Conservation (phyloP, 2,888 invertebrate genomes). For the Ornithoptera priamus region DNA sequence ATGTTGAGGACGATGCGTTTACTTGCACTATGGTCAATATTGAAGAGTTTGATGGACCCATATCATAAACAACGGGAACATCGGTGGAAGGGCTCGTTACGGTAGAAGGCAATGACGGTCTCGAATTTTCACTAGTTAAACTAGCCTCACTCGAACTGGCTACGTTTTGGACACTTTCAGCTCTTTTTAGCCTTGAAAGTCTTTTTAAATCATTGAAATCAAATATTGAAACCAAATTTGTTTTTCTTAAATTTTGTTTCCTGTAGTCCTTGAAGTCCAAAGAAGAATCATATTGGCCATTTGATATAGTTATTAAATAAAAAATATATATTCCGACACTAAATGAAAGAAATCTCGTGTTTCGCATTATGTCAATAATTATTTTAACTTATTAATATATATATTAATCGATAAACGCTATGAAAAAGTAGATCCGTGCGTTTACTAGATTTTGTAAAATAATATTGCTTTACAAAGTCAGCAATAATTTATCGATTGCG, state of each 20-base stretch:
- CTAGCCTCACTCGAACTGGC: conserved; percentile 57
- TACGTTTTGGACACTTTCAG: conserved; percentile 43
- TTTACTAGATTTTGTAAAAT: not conserved
- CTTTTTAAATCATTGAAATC: conserved; percentile 28
- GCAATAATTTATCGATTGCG: not conserved
- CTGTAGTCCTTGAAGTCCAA: conserved; percentile 7
- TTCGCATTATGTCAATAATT: conserved; percentile 28
- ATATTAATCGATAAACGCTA: not conserved
- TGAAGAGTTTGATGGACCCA: conserved; percentile 58
- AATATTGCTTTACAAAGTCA: not conserved
- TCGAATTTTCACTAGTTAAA: conserved; percentile 39
- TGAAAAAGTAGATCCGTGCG: not conserved
- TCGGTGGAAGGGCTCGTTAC: conserved; percentile 52
- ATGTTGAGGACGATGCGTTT: conserved; percentile 56
- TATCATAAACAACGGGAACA: conserved; percentile 53
- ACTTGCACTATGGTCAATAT: conserved; percentile 55
- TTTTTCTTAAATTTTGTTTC: not conserved
- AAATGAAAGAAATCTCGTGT: conserved; percentile 25
- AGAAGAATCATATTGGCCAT: conserved; percentile 14
- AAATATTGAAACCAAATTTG: conserved; percentile 2
- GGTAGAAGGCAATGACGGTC: conserved; percentile 37
- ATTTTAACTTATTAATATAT: not conserved
- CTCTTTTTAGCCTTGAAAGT: conserved; percentile 59
- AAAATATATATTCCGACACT: conserved; percentile 31
- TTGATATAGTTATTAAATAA: conserved; percentile 16